Evolutionary conservation across 2,797 vertebrate genomes (phyloP), one percentile per base, ranked within the genome.

Genomic region (Rhinophrynus dorsalis): DNA sequence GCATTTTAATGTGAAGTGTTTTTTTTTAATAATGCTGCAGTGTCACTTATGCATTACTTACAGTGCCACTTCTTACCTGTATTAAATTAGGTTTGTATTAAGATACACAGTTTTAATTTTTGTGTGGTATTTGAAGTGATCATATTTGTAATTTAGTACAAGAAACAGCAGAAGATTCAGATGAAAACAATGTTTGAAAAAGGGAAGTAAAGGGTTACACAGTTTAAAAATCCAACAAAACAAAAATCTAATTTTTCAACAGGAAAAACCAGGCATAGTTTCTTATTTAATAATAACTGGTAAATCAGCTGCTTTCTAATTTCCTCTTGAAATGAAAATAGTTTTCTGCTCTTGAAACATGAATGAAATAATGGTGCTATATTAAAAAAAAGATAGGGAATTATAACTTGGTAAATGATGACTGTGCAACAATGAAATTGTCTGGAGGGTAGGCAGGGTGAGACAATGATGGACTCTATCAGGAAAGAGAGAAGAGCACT

Each of bases 381-480:
- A 20, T 54, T 11, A 23, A 38, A 44, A 30, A 37, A 61, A 59
- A 52, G 32, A 29, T 50, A 66, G 26, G 42, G 52, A 65, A 64
- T 72, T 72, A 64, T 32, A 72, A 33, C 44, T 30, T 65, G 68
- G 60, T 64, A 65, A 73, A 17, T 66, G 55, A 51, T 66, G 62
- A 60, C 44, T 10, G 18, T 27, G 55, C 68, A 32, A 66, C 54
- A 73, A 66, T 73, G 62, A 59, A 35, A 66, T 44, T 66, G 45
- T 66, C 54, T 69, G 62, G 33, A 17, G 21, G 54, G 54, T 59
- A 48, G 45, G 26, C 54, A 45, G 52, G 11, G 27, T 45, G 62
- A 73, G 52, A 48, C 60, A 72, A 69, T 56, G 60, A 72, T 50
- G 44, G 68, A 65, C 48, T 72, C 68, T 47, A 58, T 72, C 52